Evolutionary conservation across 2,113 vertebrate genomes (phyloP).

Genomic region (Prolemur simus): DNA sequence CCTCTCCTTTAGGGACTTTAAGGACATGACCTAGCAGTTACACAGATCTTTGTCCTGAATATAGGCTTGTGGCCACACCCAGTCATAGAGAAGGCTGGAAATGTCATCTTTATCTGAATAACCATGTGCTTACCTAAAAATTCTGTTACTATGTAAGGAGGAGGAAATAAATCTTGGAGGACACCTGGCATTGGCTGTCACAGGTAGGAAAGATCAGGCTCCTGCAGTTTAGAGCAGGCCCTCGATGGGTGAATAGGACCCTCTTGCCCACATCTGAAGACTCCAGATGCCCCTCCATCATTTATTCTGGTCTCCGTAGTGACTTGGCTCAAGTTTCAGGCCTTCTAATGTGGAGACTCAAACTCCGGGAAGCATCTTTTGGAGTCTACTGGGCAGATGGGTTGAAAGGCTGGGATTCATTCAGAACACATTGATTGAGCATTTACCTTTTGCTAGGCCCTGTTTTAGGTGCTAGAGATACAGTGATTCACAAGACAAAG

Average conservation of each 20-base stretch:
- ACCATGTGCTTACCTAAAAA: background rate
- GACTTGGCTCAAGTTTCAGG: background rate
- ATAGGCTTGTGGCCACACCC: background rate
- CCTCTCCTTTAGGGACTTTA: background rate
- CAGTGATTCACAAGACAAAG: background rate
- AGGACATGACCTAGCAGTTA: background rate
- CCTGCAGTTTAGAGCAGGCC: background rate
- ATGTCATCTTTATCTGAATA: background rate
- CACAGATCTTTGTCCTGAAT: background rate
- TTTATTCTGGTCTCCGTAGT: background rate
- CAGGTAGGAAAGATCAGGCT: background rate
- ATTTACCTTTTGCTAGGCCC: background rate
- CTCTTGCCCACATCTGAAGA: background rate
- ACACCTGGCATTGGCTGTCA: background rate
- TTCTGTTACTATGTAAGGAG: background rate
- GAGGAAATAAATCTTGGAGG: background rate
- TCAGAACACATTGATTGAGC: background rate
- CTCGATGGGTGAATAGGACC: background rate
- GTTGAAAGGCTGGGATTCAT: background rate
- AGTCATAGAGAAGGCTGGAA: background rate
- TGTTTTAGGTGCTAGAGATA: background rate
- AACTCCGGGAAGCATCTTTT: background rate
- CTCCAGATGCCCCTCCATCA: background rate
- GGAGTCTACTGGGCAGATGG: background rate
- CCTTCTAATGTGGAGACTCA: background rate